These are phyloP conservation scores for Sipha flava DNA, from an alignment of 1,140 invertebrate genomes.

Conservation along the genomic window DNA sequence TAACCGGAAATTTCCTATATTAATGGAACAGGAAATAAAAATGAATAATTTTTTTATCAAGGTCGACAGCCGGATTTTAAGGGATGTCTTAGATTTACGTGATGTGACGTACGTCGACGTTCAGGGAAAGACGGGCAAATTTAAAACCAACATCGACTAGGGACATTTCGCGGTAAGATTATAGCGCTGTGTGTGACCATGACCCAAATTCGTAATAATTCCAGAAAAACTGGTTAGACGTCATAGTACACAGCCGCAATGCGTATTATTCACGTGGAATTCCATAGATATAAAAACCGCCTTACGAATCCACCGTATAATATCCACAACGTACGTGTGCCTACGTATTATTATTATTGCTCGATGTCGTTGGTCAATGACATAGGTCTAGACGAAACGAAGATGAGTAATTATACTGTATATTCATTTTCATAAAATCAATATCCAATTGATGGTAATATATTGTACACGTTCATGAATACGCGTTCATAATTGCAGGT, in stretches of 20 bases:
- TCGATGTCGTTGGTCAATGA: neutral
- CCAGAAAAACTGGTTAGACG: neutral
- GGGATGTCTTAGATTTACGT: neutral
- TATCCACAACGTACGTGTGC: neutral
- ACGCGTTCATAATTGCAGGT: too few relatives aligned
- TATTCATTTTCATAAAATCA: neutral
- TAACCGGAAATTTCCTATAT: neutral
- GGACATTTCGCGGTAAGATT: neutral
- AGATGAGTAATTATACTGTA: neutral
- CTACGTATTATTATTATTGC: neutral
- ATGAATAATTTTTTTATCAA: neutral
- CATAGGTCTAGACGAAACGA: neutral
- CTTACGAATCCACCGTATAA: too few relatives aligned
- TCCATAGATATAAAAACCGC: neutral
- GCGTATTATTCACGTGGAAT: neutral
- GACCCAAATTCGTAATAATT: constrained; percentile 15
- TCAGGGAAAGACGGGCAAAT: neutral
- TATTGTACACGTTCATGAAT: neutral
- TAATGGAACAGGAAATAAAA: neutral
- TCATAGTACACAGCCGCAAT: neutral
- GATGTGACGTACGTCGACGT: neutral
- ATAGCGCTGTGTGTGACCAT: neutral
- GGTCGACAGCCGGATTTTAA: neutral
- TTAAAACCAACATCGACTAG: neutral
- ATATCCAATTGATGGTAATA: neutral